Percentiles rank a stretch among this genome's conserved stretches.
Evolutionary conservation across 2,888 invertebrate species (phyloP).

Genomic region (Platypus cylindrus): DNA sequence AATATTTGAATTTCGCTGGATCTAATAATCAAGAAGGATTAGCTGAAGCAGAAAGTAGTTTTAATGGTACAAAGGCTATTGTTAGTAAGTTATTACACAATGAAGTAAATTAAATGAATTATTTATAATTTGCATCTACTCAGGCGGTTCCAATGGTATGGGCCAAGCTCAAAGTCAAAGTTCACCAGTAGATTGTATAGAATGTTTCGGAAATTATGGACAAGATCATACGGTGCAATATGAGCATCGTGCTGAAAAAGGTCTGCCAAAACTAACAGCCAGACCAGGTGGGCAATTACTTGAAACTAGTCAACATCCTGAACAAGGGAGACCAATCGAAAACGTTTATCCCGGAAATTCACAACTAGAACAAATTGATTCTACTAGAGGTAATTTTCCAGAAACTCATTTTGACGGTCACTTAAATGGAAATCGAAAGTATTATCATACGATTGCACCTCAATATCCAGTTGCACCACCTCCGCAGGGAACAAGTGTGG

Average conservation of each 20-base stretch:
- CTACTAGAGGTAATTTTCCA: no score
- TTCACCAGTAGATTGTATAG: conserved; percentile 55
- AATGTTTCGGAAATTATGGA: conserved; percentile 36
- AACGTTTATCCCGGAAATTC: not conserved
- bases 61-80: conserved; percentile 54
- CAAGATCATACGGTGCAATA: conserved; percentile 23
- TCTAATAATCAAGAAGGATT: conserved; percentile 46
- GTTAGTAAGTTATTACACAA: conserved; percentile 48
- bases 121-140: conserved; percentile 17
- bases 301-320: no score
- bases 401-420: no score
- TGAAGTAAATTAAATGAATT: not conserved
- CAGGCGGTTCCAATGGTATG: conserved; percentile 73
- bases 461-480: no score
- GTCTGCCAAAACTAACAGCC: conserved; percentile 10
- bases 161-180: conserved; percentile 83
- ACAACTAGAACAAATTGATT: no score
- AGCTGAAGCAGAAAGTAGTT: conserved; percentile 70
- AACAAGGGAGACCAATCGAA: conserved; percentile 12
- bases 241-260: conserved; percentile 11
- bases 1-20: conserved; percentile 60
- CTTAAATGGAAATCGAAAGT: no score
- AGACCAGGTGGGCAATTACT: conserved; percentile 10
- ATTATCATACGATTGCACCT: no score
- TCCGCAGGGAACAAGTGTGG: no score